These are phyloP conservation scores for Cyclura pinguis DNA, from an alignment of 2,797 vertebrate genomes.

Conservation along the genomic window DNA sequence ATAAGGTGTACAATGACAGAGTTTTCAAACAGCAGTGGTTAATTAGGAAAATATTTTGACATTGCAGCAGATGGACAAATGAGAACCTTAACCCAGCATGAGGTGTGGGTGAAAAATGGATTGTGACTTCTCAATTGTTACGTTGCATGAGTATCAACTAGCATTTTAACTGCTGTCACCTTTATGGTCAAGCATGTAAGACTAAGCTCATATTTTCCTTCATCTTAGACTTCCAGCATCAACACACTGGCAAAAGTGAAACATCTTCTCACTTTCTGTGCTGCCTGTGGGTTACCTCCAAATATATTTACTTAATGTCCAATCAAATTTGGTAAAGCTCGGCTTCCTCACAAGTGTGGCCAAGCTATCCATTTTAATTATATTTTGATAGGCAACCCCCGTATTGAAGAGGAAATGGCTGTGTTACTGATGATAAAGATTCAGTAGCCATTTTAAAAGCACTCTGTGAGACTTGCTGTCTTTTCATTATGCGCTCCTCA, in stretches of 20 bases:
- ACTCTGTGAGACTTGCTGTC: background rate
- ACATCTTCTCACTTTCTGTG: background rate
- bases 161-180: background rate
- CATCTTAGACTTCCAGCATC: background rate
- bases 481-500: background rate
- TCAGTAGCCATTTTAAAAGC: background rate
- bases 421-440: slow-evolving; percentile 11
- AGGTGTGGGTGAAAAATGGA: background rate
- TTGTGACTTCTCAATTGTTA: background rate
- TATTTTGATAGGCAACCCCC: background rate
- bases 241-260: background rate
- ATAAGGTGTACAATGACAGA: background rate
- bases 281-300: background rate
- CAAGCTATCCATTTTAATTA: background rate
- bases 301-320: background rate
- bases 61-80: background rate
- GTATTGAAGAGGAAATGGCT: background rate
- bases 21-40: background rate
- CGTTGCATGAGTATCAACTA: background rate
- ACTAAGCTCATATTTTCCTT: background rate
- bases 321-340: background rate
- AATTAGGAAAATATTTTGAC: background rate
- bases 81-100: background rate
- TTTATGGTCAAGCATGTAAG: background rate
- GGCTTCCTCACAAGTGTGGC: background rate